Base-by-base conservation (phyloP, 2,888 invertebrate genomes). In the Diaperis boleti region DNA sequence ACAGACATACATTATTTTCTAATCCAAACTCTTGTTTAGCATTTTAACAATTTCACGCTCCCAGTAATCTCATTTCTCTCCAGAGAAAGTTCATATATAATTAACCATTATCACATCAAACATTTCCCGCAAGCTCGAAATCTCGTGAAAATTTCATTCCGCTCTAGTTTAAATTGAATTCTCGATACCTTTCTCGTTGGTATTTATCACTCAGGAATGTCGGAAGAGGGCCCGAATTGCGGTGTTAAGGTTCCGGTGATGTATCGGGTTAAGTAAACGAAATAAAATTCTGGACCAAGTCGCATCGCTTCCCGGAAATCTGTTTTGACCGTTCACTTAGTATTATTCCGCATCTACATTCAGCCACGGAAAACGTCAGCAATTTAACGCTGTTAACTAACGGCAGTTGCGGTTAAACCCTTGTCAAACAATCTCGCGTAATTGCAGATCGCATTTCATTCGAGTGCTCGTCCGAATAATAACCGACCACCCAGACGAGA, bases 381-480 rank as follows among this genome's bases (percentile, higher is more conserved):
- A 20, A 52, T 52, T 26, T 26, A 18, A 15, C 39, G 20, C 20
- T 20, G 39, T 20, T 39, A 52, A 52, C 52, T 52, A 52, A 52
- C 52, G 31, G 33, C 33, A 20, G 42, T 14, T 44, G 42, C 44
- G 55, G 52, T 35, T 52, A 54, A 64, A 66, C 66, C 66, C 66
- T 62, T 55, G 55, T 66, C 64, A 66, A 63, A 64, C 62, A 59
- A 45, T 55, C 56, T 50, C 62, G 15, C 41, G 64, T 64, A 66
- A 64, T 66, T 64, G 62, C 55, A 42, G 64, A 64, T 62, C 50
- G 60, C 42, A 54, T 59, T 57, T 59, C 49, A 64, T 62, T 41
- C 45, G 55, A 61, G 59, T 54, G 39, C 63, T 52, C 57, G 49
- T 37, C 50, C 57, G 50, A 65, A 65, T 65, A 65, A 65, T 65